phyloP scores from a whole-genome alignment of 2,797 vertebrate species.

The Gobio occitaniae region DNA sequence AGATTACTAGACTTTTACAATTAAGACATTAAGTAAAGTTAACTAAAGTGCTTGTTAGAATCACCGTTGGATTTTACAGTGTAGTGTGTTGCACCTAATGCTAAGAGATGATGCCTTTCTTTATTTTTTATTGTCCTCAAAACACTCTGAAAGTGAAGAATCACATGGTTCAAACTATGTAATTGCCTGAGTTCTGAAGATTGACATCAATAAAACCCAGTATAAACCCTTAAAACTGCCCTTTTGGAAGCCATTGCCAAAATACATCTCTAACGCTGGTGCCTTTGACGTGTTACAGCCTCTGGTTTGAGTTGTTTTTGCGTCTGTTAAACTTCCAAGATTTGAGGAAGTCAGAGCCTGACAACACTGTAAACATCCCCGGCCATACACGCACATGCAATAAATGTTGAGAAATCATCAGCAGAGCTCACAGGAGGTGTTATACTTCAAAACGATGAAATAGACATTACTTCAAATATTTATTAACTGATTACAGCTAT shows the following conservation, averaged over 20 bases:
- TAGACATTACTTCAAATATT: conserved; percentile 3
- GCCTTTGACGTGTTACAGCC: conserved; percentile 14
- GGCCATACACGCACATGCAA: conserved; percentile 5
- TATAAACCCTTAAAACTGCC: background rate
- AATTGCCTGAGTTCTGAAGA: background rate
- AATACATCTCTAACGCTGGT: conserved; percentile 1
- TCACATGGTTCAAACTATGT: background rate
- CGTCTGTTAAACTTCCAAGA: conserved; percentile 36
- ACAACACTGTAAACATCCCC: conserved; percentile 42
- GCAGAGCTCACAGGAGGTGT: conserved; percentile 24
- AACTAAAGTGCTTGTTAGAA: too few species aligned
- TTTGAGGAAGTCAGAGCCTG: conserved; percentile 40
- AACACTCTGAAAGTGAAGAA: background rate
- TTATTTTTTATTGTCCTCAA: background rate
- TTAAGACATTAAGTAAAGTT: too few species aligned
- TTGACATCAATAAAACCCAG: background rate
- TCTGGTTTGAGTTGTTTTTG: conserved; percentile 23
- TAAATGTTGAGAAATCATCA: conserved; percentile 25
- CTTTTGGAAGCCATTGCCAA: background rate
- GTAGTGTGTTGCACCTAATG: background rate
- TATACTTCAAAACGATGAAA: conserved; percentile 4
- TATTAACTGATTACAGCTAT: background rate
- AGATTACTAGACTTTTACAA: too few species aligned
- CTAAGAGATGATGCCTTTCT: background rate
- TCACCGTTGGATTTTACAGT: too few species aligned